Conservation (phyloP, 2,797 vertebrate species). For the Myotis pilosus region DNA sequence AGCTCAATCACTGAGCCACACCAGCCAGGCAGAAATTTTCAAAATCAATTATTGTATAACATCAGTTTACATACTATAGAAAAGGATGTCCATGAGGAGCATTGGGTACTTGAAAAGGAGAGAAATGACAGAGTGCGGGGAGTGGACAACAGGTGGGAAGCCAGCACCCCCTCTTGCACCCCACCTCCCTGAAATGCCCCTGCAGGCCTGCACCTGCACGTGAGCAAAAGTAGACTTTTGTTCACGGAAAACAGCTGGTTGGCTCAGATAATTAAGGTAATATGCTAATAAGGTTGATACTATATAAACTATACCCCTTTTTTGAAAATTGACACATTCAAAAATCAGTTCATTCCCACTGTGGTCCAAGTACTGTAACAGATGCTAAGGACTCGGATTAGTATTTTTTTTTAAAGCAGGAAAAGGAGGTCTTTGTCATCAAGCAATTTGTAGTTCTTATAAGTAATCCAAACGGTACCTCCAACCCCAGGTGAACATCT, state of each 20-base stretch:
- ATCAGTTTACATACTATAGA: neutral
- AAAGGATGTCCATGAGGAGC: neutral
- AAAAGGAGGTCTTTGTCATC: neutral
- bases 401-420: neutral
- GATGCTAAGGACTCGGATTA: neutral
- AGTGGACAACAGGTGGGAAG: neutral
- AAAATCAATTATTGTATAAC: neutral
- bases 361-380: neutral
- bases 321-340: neutral
- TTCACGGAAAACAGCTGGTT: neutral
- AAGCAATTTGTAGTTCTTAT: neutral
- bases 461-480: neutral
- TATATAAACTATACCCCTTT: neutral
- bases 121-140: neutral
- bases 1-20: no score
- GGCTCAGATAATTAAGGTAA: neutral
- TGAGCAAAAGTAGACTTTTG: neutral
- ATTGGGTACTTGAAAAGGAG: neutral
- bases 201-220: neutral
- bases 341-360: neutral
- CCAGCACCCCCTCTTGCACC: accelerated
- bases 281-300: neutral
- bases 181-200: neutral
- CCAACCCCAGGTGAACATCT: neutral
- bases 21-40: neutral